Evolutionary conservation across 2,113 vertebrate genomes (phyloP).

Genomic region (Ictalurus punctatus): DNA sequence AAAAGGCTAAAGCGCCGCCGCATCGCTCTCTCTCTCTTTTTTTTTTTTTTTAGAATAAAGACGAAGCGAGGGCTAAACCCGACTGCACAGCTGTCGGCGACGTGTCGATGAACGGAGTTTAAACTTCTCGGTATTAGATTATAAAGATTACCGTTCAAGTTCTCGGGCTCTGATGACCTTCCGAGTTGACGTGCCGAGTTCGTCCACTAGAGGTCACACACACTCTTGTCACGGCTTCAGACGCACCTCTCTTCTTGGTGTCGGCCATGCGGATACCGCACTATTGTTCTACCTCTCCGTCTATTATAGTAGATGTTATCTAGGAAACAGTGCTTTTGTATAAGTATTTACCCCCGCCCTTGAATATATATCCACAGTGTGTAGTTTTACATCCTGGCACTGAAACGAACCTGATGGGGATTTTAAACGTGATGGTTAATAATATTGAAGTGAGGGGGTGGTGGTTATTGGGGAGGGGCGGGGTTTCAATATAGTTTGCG

Average conservation of each 20-base stretch:
- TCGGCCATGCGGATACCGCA: background rate
- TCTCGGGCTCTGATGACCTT: background rate
- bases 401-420: background rate
- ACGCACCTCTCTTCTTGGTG: background rate
- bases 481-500: background rate
- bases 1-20: background rate
- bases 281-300: background rate
- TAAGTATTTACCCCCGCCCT: background rate
- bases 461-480: no score
- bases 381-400: background rate
- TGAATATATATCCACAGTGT: background rate
- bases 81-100: background rate
- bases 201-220: slow-evolving; percentile 70
- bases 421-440: background rate
- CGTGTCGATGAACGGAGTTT: background rate
- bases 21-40: background rate
- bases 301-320: background rate
- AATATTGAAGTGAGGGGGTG: background rate
- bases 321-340: background rate
- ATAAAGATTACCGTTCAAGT: background rate
- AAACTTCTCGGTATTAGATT: background rate
- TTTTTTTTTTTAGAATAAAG: background rate
- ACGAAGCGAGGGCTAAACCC: background rate
- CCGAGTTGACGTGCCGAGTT: background rate
- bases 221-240: slow-evolving; percentile 42